Evolutionary conservation across 2,113 vertebrate genomes (phyloP).

Genomic region (Rafetus swinhoei): DNA sequence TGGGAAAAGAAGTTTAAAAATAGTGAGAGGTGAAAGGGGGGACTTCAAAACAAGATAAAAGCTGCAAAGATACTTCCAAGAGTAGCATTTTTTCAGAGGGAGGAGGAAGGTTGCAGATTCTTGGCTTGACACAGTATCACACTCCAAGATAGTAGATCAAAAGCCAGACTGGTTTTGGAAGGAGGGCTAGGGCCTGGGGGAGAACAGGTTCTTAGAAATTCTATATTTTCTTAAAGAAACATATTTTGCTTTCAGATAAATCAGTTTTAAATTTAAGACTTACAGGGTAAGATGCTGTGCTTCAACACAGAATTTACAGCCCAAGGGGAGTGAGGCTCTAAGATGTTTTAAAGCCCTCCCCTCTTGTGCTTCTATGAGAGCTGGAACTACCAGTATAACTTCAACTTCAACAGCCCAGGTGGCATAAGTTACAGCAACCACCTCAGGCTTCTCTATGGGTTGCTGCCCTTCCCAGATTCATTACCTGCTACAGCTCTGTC

Average conservation of each 20-base stretch:
- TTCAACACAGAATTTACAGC: neutral
- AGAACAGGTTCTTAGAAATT: slow-evolving; percentile 19
- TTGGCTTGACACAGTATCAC: slow-evolving; percentile 43
- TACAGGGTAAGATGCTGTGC: neutral
- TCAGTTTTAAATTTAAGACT: neutral
- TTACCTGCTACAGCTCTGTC: neutral
- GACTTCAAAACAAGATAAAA: slow-evolving; percentile 15
- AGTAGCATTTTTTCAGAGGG: slow-evolving; percentile 50
- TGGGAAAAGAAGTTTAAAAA: slow-evolving; percentile 49
- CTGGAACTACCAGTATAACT: neutral
- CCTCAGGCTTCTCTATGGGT: neutral
- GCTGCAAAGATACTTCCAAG: slow-evolving; percentile 43
- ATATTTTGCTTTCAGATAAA: neutral
- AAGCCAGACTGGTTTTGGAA: slow-evolving; percentile 40
- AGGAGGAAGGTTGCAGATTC: neutral
- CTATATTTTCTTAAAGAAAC: neutral
- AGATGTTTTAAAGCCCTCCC: neutral
- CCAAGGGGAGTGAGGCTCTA: neutral
- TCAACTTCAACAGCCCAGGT: neutral
- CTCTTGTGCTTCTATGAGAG: neutral
- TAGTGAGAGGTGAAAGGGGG: slow-evolving; percentile 17
- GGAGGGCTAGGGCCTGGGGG: neutral
- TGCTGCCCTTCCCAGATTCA: neutral
- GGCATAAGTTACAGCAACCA: neutral
- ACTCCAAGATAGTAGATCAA: slow-evolving; percentile 67